phyloP scores from a whole-genome alignment of 2,113 vertebrate genomes.

The Trichomycterus rosablanca region DNA sequence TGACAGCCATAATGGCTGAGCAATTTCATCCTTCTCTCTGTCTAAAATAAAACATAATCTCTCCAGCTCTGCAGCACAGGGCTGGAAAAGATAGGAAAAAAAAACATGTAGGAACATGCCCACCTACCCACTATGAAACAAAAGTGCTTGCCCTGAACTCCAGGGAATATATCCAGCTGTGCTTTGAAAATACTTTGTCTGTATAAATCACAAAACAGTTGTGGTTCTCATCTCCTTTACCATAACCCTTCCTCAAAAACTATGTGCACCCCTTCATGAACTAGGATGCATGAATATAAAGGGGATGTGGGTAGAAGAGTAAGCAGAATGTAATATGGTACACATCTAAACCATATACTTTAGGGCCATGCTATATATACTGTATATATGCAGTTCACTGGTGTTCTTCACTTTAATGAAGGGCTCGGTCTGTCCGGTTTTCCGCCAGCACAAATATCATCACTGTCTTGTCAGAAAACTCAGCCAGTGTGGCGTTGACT shows the following conservation, averaged over 20 bases:
- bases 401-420: too few species aligned
- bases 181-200: slow-evolving; percentile 10
- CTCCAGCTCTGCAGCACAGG: slow-evolving; percentile 15
- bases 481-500: too few species aligned
- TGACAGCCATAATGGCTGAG: slow-evolving; percentile 12
- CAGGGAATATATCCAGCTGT: slow-evolving; percentile 10
- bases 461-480: too few species aligned
- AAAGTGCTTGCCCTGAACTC: slow-evolving; percentile 9
- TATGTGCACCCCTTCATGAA: slow-evolving; percentile 11
- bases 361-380: too few species aligned
- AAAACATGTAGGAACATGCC: slow-evolving; percentile 16
- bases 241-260: slow-evolving; percentile 21
- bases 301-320: too few species aligned
- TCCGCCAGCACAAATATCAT: too few species aligned
- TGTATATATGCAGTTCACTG: too few species aligned
- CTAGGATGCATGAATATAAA: slow-evolving; percentile 3
- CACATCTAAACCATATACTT: too few species aligned
- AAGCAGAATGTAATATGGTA: neutral
- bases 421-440: too few species aligned
- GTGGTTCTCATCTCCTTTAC: slow-evolving; percentile 21
- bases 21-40: slow-evolving; percentile 32
- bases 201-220: slow-evolving; percentile 29
- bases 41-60: slow-evolving; percentile 29
- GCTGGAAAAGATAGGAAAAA: slow-evolving; percentile 12
- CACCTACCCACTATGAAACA: slow-evolving; percentile 10